phyloP scores from a whole-genome alignment of 64 coral and sea anemone species.

The Acropora yongei region DNA sequence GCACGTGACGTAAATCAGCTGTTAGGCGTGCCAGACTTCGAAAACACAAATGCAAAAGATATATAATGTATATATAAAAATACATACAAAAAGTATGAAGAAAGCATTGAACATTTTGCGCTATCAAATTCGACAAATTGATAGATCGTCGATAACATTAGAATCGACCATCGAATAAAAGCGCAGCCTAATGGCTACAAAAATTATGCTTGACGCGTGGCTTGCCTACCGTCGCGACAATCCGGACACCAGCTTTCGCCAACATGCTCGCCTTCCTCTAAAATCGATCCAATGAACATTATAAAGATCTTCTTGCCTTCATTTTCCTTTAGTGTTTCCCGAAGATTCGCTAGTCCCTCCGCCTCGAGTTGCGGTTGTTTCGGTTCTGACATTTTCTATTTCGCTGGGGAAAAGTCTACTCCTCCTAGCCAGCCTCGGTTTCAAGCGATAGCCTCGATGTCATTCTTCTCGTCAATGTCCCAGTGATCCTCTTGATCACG shows the following conservation, averaged over 20 bases:
- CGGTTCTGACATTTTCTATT: conserved; percentile 29
- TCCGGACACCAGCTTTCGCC: conserved; percentile 82
- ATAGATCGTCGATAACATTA: background rate
- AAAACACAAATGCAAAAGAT: too few relatives aligned
- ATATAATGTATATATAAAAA: too few relatives aligned
- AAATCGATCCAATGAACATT: conserved; percentile 74
- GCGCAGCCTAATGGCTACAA: too few relatives aligned
- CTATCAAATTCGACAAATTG: too few relatives aligned
- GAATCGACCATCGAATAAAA: background rate
- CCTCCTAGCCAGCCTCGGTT: background rate
- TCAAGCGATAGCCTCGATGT: background rate
- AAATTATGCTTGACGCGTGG: background rate
- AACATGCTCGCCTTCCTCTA: conserved; percentile 23
- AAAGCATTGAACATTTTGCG: too few relatives aligned
- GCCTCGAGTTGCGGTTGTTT: conserved; percentile 46
- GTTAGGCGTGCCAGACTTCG: too few relatives aligned
- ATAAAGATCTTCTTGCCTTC: conserved; percentile 44
- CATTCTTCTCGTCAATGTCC: background rate
- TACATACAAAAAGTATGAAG: too few relatives aligned
- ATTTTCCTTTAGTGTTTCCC: conserved; percentile 29
- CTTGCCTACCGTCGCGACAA: conserved; percentile 66
- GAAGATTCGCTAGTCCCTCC: conserved; percentile 38
- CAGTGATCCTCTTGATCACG: background rate
- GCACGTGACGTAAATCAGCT: too few relatives aligned
- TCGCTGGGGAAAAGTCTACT: background rate